A percentile compares a stretch with the other conserved stretches of the same genome.
phyloP scores from a whole-genome alignment of 1,140 invertebrate genomes.

The Cydia pomonella region DNA sequence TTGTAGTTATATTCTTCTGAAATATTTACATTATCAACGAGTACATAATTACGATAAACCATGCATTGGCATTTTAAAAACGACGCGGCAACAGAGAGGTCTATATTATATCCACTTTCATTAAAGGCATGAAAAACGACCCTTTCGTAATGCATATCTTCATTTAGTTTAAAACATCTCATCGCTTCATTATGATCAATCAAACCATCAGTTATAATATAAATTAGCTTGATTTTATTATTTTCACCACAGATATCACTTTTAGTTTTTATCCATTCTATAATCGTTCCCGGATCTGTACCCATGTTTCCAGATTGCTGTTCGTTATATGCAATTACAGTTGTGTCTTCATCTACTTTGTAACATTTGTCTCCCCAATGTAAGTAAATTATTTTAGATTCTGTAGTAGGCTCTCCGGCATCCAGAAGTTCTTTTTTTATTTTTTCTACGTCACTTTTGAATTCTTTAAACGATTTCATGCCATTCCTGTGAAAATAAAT shows the following conservation, averaged over 20 bases:
- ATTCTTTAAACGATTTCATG: slow-evolving; percentile 40
- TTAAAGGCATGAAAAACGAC: slow-evolving; percentile 47
- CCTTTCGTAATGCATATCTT: slow-evolving; percentile 44
- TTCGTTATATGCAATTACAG: slow-evolving; percentile 36
- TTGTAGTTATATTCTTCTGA: slow-evolving; percentile 44
- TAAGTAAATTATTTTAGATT: slow-evolving; percentile 47
- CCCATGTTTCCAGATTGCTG: not conserved
- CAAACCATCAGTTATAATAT: slow-evolving; percentile 49
- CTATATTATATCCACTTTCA: slow-evolving; percentile 24
- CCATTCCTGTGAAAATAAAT: slow-evolving; percentile 41
- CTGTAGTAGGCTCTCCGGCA: slow-evolving; percentile 36
- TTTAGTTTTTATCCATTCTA: slow-evolving; percentile 35
- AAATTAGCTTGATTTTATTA: slow-evolving; percentile 42
- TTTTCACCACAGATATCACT: slow-evolving; percentile 29
- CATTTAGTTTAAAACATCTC: slow-evolving; percentile 40
- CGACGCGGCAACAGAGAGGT: slow-evolving; percentile 48
- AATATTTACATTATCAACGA: slow-evolving; percentile 43
- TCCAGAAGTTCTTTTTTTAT: slow-evolving; percentile 38
- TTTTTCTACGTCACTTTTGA: slow-evolving; percentile 42
- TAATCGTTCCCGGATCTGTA: slow-evolving; percentile 40
- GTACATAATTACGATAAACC: slow-evolving; percentile 43
- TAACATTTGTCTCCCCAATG: slow-evolving; percentile 43
- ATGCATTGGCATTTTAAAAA: slow-evolving; percentile 46
- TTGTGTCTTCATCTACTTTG: slow-evolving; percentile 39
- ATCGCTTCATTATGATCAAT: slow-evolving; percentile 24